Evolutionary conservation across 2,113 vertebrate genomes (phyloP).

Genomic region (Peromyscus maniculatus): DNA sequence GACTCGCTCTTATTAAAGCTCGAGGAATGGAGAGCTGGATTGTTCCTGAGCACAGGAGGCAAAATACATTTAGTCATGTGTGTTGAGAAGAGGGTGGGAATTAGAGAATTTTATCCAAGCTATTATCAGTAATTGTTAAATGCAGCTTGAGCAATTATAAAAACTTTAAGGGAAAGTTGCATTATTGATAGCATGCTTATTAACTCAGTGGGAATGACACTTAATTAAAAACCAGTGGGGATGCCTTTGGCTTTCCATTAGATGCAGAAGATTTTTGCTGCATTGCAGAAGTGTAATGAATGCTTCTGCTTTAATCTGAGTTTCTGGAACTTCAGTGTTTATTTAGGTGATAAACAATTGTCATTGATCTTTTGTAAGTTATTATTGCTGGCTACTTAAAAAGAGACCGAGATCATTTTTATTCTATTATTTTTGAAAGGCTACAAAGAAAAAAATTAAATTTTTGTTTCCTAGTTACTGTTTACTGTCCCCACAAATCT

Average conservation of each 20-base stretch:
- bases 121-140: constrained; percentile 76
- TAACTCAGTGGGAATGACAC: constrained; percentile 75
- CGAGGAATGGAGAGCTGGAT: constrained; percentile 4
- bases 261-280: constrained; percentile 78
- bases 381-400: constrained; percentile 67
- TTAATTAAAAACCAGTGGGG: constrained; percentile 84
- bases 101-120: constrained; percentile 75
- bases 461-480: constrained; percentile 55
- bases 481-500: constrained; percentile 45
- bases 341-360: constrained; percentile 75
- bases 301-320: constrained; percentile 76
- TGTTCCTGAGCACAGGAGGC: not conserved
- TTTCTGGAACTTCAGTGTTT: constrained; percentile 65
- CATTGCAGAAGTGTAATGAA: constrained; percentile 84
- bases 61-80: not conserved
- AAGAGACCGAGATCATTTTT: constrained; percentile 44
- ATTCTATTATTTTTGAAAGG: constrained; percentile 75
- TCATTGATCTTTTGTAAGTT: constrained; percentile 74
- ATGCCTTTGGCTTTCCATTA: constrained; percentile 67
- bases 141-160: constrained; percentile 57
- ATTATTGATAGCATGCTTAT: constrained; percentile 78
- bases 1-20: constrained; percentile 1
- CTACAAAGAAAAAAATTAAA: constrained; percentile 36
- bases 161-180: constrained; percentile 63
- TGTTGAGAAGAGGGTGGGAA: constrained; percentile 42